phyloP scores from a whole-genome alignment of 1,140 invertebrate species.

The Orchestia grillus region DNA sequence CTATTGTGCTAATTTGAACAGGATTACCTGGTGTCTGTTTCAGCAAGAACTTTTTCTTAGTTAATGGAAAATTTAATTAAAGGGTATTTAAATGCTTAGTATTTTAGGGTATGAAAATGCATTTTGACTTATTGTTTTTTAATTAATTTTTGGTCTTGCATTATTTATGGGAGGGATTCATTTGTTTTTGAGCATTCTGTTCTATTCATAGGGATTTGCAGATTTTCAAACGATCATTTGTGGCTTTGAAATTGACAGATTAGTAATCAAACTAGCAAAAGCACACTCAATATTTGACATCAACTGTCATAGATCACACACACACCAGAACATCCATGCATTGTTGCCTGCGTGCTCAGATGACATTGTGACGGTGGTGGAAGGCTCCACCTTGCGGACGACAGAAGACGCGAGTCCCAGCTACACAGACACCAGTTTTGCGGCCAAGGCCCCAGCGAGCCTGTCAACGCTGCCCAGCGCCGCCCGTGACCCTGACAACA shows the following conservation, averaged over 20 bases:
- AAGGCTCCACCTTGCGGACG: background rate
- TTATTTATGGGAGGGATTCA: background rate
- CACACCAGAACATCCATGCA: background rate
- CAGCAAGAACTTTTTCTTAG: too few species aligned
- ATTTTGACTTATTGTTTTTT: too few species aligned
- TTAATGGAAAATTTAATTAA: too few species aligned
- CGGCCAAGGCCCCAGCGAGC: background rate
- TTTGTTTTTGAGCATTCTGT: background rate
- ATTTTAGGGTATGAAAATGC: too few species aligned
- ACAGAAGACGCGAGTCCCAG: background rate
- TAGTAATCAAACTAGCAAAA: background rate
- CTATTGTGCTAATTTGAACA: too few species aligned
- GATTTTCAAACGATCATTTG: background rate
- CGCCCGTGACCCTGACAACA: background rate
- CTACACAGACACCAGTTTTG: background rate
- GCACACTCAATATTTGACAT: background rate
- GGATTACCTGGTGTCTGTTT: too few species aligned
- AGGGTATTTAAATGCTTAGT: too few species aligned
- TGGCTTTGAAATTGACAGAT: background rate
- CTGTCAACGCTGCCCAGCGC: background rate
- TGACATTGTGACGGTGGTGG: background rate
- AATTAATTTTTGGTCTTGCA: background rate
- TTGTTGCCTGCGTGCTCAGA: background rate
- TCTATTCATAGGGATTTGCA: background rate
- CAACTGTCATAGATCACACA: background rate